A percentile compares a stretch with the other conserved stretches of the same genome.
Evolutionary conservation across 2,888 invertebrate species (phyloP).

Genomic region (Polia nebulosa): DNA sequence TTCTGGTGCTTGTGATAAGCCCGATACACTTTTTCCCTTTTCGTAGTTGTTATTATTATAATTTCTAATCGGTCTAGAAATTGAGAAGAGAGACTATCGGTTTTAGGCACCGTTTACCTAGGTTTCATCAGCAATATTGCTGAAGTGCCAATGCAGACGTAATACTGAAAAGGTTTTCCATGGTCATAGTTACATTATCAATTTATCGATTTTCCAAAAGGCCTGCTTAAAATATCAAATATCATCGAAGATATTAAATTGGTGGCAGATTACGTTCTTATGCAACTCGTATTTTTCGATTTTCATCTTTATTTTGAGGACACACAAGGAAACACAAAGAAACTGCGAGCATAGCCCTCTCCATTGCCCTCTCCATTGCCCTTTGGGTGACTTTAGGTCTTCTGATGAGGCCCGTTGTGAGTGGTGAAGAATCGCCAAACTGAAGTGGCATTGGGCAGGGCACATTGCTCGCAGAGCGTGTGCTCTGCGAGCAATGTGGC

Average conservation of each 20-base stretch:
- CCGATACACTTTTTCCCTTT: not conserved
- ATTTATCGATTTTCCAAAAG: not conserved
- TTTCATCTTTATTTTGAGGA: slow-evolving; percentile 7
- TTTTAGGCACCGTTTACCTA: not conserved
- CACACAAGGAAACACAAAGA: too few species aligned
- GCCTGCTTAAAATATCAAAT: not conserved
- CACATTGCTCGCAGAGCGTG: too few species aligned
- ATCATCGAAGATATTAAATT: slow-evolving; percentile 6
- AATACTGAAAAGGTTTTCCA: slow-evolving; percentile 31
- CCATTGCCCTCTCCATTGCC: too few species aligned
- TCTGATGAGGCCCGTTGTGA: too few species aligned
- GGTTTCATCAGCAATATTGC: slow-evolving; percentile 8
- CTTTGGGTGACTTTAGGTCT: too few species aligned
- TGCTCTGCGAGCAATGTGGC: too few species aligned
- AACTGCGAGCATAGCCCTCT: too few species aligned
- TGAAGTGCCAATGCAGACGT: slow-evolving; percentile 12
- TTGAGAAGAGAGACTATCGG: slow-evolving; percentile 19
- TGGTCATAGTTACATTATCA: slow-evolving; percentile 27
- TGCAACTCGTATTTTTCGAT: not conserved
- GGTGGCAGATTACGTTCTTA: not conserved
- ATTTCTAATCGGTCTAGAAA: slow-evolving; percentile 16
- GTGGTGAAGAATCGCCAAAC: too few species aligned
- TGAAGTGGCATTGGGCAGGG: too few species aligned
- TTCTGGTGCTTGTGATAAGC: not conserved
- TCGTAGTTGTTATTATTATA: not conserved